phyloP scores from a whole-genome alignment of 2,113 vertebrate genomes.

The Chionis minor region DNA sequence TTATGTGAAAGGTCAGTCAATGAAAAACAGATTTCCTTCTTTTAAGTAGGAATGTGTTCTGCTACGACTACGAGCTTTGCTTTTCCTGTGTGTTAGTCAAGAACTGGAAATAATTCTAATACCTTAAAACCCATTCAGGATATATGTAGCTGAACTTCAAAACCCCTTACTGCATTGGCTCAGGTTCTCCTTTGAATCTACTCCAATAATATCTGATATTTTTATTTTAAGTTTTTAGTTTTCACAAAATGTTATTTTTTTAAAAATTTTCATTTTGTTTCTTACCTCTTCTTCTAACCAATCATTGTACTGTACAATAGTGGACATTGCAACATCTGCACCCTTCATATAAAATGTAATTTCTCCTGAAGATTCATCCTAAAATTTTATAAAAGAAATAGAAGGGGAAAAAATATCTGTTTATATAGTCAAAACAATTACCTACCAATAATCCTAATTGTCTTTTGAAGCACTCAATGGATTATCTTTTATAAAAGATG shows the following conservation, averaged over 20 bases:
- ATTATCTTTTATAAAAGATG: neutral
- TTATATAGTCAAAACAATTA: neutral
- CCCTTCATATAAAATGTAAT: constrained; percentile 99
- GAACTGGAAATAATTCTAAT: neutral
- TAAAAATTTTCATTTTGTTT: neutral
- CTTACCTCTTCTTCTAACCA: constrained; percentile 97
- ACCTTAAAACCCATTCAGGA: neutral
- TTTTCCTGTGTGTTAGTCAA: neutral
- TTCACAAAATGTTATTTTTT: neutral
- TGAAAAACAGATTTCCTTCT: neutral
- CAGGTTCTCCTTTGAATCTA: neutral
- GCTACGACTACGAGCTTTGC: neutral
- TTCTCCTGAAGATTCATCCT: constrained; percentile 94
- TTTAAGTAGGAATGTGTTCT: neutral
- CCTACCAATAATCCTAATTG: neutral
- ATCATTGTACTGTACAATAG: constrained; percentile 97
- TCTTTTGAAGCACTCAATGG: neutral
- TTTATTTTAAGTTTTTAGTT: neutral
- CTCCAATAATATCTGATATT: neutral
- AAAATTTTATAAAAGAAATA: neutral
- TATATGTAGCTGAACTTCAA: neutral
- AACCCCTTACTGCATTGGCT: neutral
- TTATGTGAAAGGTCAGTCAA: neutral
- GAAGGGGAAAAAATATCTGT: neutral
- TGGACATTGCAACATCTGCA: constrained; percentile 93